Percentiles rank a stretch among this genome's conserved stretches.
Evolutionary conservation across 2,797 vertebrate genomes (phyloP).

Genomic region (Alexandromys oeconomus): DNA sequence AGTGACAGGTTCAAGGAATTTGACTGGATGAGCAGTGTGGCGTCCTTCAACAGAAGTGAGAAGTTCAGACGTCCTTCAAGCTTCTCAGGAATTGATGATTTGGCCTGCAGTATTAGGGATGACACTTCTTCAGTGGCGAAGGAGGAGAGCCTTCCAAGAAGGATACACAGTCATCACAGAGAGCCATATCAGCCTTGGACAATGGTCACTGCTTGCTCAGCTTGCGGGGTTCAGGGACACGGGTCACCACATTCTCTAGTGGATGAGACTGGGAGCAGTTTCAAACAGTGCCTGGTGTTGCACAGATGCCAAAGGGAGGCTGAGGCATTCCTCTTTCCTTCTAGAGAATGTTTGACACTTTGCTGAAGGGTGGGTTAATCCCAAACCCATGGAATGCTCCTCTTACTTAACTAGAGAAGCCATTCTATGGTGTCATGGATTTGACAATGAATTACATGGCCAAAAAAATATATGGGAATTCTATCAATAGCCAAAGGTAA

Average conservation of each 20-base stretch:
- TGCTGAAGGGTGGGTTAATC: background rate
- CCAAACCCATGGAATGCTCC: background rate
- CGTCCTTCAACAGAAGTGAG: background rate
- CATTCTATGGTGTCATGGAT: background rate
- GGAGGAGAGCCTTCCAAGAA: background rate
- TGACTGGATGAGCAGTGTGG: background rate
- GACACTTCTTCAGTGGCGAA: background rate
- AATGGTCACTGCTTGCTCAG: background rate
- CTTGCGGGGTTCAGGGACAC: background rate
- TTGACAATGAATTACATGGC: background rate
- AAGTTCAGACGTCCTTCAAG: background rate
- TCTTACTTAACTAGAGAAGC: background rate
- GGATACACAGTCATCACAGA: background rate
- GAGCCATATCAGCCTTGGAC: background rate
- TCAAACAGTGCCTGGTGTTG: background rate
- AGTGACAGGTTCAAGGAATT: background rate
- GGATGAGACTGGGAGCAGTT: background rate
- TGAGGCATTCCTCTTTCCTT: background rate
- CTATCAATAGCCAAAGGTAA: background rate
- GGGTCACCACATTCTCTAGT: fast-evolving
- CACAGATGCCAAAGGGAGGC: too few relatives aligned
- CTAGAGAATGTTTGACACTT: background rate
- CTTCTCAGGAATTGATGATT: background rate
- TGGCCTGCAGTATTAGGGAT: background rate
- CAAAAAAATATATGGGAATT: background rate